A percentile compares a stretch with the other conserved stretches of the same genome.
phyloP scores from a whole-genome alignment of 2,797 vertebrate species.

The Schizopygopsis malacanthus region DNA sequence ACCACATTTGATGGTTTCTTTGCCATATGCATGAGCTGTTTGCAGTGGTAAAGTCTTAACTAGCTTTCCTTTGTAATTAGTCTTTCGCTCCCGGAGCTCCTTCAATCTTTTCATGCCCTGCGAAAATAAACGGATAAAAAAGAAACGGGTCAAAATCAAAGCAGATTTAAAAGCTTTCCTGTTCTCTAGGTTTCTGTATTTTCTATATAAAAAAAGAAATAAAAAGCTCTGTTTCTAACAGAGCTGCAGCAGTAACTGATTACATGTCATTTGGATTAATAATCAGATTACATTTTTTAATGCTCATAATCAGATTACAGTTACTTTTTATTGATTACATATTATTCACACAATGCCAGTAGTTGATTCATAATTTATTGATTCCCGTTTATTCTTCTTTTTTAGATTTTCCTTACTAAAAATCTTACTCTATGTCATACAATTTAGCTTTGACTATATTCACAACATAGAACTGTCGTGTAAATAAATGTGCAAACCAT shows the following conservation, averaged over 20 bases:
- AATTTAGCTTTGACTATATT: not conserved
- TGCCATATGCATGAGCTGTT: conserved; percentile 57
- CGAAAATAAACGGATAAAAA: conserved; percentile 28
- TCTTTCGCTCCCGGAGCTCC: conserved; percentile 56
- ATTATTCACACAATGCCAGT: not conserved
- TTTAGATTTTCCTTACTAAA: no score
- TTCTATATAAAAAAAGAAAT: not conserved
- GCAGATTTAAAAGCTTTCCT: not conserved
- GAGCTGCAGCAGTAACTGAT: not conserved
- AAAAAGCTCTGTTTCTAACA: not conserved
- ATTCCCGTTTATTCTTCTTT: not conserved
- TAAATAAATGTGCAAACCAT: no score
- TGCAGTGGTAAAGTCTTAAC: conserved; percentile 63
- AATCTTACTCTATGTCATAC: no score
- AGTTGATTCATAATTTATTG: not conserved
- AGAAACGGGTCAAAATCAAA: not conserved
- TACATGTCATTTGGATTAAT: not conserved
- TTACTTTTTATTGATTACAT: not conserved
- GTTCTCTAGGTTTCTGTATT: not conserved
- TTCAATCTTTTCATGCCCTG: conserved; percentile 56
- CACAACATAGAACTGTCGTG: not conserved
- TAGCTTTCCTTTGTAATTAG: conserved; percentile 72
- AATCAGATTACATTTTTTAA: not conserved
- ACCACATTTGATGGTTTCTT: conserved; percentile 60
- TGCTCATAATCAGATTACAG: not conserved